Evolutionary conservation across 2,888 invertebrate species (phyloP).

Genomic region (Stomorhina lunata): DNA sequence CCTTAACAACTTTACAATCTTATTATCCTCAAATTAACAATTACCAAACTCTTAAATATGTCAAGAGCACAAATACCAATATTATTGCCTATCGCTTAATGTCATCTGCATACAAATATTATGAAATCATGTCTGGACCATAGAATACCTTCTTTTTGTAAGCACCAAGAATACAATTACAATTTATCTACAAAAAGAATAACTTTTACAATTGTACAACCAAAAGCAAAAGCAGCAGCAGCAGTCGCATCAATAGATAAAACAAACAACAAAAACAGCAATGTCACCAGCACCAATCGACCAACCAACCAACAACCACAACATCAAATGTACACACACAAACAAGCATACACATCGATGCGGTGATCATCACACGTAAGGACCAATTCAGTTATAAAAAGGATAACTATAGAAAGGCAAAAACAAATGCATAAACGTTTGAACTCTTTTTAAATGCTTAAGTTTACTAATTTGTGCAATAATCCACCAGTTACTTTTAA

Average conservation of each 20-base stretch:
- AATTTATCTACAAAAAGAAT: constrained; percentile 54
- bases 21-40: no score
- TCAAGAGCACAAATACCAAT: neutral
- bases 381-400: constrained; percentile 37
- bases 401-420: neutral
- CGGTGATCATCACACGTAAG: constrained; percentile 41
- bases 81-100: constrained; percentile 23
- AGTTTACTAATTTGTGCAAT: no score
- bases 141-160: constrained; percentile 48
- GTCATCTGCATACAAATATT: constrained; percentile 20
- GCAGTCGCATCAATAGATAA: constrained; percentile 29
- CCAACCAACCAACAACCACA: constrained; percentile 19
- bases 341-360: neutral
- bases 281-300: constrained; percentile 29
- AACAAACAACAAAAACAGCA: constrained; percentile 29
- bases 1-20: no score
- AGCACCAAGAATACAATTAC: constrained; percentile 39
- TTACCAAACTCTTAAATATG: neutral
- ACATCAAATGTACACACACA: constrained; percentile 3
- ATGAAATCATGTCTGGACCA: constrained; percentile 43
- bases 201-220: constrained; percentile 45
- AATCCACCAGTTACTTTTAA: no score
- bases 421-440: no score
- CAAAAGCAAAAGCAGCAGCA: constrained; percentile 26
- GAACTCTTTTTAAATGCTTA: no score